phyloP scores from a whole-genome alignment of 2,797 vertebrate species.

The Acrossocheilus fasciatus region DNA sequence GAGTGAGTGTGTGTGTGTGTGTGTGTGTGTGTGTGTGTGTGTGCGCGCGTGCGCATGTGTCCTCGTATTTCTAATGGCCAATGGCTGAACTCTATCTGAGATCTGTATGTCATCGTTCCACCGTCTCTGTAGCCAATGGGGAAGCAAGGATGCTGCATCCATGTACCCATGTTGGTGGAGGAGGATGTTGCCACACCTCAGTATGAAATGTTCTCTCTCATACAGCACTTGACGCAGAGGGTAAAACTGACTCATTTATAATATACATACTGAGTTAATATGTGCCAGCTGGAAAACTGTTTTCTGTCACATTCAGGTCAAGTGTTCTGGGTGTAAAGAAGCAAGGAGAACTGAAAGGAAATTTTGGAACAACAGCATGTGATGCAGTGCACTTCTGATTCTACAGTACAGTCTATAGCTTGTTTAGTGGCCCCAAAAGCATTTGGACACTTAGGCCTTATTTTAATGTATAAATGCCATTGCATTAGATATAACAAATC shows the following conservation, averaged over 20 bases:
- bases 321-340: background rate
- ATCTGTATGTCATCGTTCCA: conserved; percentile 75
- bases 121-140: conserved; percentile 72
- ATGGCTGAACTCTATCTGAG: conserved; percentile 64
- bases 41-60: background rate
- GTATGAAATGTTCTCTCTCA: background rate
- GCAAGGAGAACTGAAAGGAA: background rate
- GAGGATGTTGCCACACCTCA: conserved; percentile 50
- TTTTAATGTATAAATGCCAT: background rate
- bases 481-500: background rate
- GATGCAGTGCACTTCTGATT: background rate
- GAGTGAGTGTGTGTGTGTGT: background rate
- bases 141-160: conserved; percentile 62
- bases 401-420: background rate
- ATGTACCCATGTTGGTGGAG: conserved; percentile 65
- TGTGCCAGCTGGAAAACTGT: conserved; percentile 32
- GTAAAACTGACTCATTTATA: background rate
- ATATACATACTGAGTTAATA: background rate
- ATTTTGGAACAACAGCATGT: background rate
- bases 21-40: background rate
- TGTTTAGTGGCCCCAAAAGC: background rate
- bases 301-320: conserved; percentile 17
- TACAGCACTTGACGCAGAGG: background rate
- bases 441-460: background rate
- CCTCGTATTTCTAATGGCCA: conserved; percentile 61